These are phyloP conservation scores for Helicolenus hilgendorfi DNA, from an alignment of 2,797 vertebrate species.

Conservation along the genomic window DNA sequence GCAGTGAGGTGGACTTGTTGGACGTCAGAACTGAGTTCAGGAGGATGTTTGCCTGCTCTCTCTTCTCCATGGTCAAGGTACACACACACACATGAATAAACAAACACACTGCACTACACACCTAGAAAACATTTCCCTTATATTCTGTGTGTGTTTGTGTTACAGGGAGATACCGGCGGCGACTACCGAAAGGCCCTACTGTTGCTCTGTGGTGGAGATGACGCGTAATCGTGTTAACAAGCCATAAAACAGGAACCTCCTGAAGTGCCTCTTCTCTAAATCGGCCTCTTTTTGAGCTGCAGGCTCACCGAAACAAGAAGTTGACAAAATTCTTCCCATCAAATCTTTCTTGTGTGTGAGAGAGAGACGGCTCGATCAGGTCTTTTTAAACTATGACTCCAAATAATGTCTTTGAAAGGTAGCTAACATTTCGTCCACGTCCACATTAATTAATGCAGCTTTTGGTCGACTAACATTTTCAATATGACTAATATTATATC, in stretches of 20 bases:
- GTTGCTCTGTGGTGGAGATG: slow-evolving; percentile 94
- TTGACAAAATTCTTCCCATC: neutral
- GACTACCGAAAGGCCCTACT: slow-evolving; percentile 95
- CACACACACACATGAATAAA: neutral
- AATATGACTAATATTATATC: slow-evolving; percentile 12
- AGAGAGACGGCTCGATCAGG: neutral
- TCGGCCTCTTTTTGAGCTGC: neutral
- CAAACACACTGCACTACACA: neutral
- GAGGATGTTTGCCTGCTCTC: slow-evolving; percentile 93
- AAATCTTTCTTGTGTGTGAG: neutral
- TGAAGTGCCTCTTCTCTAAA: slow-evolving; percentile 55
- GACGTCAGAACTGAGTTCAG: slow-evolving; percentile 93
- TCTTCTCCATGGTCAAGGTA: slow-evolving; percentile 95
- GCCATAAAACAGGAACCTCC: neutral
- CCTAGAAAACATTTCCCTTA: neutral
- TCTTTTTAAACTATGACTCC: slow-evolving; percentile 51
- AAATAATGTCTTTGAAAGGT: slow-evolving; percentile 69
- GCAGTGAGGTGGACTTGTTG: slow-evolving; percentile 95
- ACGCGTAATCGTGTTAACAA: slow-evolving; percentile 75
- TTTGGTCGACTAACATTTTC: slow-evolving; percentile 61
- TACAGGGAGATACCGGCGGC: slow-evolving; percentile 93
- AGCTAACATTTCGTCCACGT: slow-evolving; percentile 75
- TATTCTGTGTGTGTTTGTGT: slow-evolving; percentile 12
- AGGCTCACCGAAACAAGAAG: slow-evolving; percentile 18
- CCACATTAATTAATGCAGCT: slow-evolving; percentile 50